Evolutionary conservation across 1,140 invertebrate genomes (phyloP).

Genomic region (Cheumatopsyche charites): DNA sequence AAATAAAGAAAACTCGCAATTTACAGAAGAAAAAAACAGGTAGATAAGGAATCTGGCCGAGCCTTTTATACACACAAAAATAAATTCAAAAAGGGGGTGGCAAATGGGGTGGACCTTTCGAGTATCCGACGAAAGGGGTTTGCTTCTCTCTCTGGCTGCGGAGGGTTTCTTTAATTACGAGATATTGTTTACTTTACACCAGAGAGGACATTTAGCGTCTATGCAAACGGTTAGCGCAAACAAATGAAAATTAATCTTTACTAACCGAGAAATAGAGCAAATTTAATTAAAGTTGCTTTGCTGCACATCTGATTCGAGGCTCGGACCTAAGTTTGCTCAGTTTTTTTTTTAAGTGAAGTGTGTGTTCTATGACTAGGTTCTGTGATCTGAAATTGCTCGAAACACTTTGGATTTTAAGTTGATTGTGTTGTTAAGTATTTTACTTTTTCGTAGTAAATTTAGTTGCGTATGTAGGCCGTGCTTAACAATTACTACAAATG

Average conservation of each 20-base stretch:
- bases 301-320: slow-evolving; percentile 12
- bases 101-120: background rate
- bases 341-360: too few species aligned
- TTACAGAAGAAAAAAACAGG: slow-evolving; percentile 21
- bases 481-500: too few species aligned
- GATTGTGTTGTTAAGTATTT: too few species aligned
- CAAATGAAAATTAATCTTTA: slow-evolving; percentile 28
- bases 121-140: background rate
- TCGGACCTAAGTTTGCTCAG: too few species aligned
- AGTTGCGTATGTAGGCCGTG: too few species aligned
- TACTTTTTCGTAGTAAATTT: too few species aligned
- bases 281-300: slow-evolving; percentile 19
- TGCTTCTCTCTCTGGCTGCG: background rate
- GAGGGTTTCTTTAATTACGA: slow-evolving; percentile 28
- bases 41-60: slow-evolving; percentile 18
- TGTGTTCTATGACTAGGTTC: too few species aligned
- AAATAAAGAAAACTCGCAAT: slow-evolving; percentile 25
- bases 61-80: slow-evolving; percentile 2
- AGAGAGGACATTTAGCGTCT: slow-evolving; percentile 23
- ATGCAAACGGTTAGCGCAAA: slow-evolving; percentile 23
- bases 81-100: background rate
- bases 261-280: slow-evolving; percentile 25
- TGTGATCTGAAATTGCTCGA: background rate
- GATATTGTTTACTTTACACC: slow-evolving; percentile 26
- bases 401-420: background rate